A percentile compares a stretch with the other conserved stretches of the same genome.
Evolutionary conservation across 2,888 invertebrate species (phyloP).

Genomic region (Epirrhoe tristata): DNA sequence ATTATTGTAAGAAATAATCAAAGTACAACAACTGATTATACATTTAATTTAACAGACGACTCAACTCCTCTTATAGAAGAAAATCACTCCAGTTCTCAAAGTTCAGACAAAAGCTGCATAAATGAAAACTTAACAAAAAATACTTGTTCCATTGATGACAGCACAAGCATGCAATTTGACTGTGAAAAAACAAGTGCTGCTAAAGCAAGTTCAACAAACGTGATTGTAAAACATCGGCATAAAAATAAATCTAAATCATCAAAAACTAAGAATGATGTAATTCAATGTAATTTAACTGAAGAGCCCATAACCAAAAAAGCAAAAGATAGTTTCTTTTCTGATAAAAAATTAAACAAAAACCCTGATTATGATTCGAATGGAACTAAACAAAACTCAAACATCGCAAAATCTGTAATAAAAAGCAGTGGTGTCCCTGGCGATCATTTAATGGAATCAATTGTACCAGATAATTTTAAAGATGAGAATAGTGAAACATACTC

Average conservation of each 20-base stretch:
- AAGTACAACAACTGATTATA: slow-evolving; percentile 3
- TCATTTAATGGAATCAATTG: background rate
- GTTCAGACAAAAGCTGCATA: background rate
- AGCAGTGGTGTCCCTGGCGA: slow-evolving; percentile 6
- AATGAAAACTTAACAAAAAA: background rate
- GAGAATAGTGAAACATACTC: slow-evolving; percentile 1
- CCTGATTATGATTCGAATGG: background rate
- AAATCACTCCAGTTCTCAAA: slow-evolving; percentile 1
- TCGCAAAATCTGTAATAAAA: slow-evolving; percentile 14
- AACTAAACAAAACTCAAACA: background rate
- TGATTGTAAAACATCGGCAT: slow-evolving; percentile 25
- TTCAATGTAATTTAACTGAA: background rate
- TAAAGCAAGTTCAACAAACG: slow-evolving; percentile 12
- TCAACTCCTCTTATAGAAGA: background rate
- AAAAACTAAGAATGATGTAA: slow-evolving; percentile 6
- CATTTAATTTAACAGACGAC: slow-evolving; percentile 8
- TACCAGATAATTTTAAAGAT: slow-evolving; percentile 5
- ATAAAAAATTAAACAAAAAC: slow-evolving; percentile 1
- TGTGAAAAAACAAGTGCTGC: background rate
- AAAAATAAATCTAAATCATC: slow-evolving; percentile 12
- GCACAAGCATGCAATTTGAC: background rate
- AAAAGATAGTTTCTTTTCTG: background rate
- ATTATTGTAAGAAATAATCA: slow-evolving; percentile 25
- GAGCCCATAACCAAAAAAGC: slow-evolving; percentile 2
- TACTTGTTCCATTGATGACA: background rate